These are phyloP conservation scores for Latheticus oryzae DNA, from an alignment of 2,888 invertebrate species.

Conservation along the genomic window DNA sequence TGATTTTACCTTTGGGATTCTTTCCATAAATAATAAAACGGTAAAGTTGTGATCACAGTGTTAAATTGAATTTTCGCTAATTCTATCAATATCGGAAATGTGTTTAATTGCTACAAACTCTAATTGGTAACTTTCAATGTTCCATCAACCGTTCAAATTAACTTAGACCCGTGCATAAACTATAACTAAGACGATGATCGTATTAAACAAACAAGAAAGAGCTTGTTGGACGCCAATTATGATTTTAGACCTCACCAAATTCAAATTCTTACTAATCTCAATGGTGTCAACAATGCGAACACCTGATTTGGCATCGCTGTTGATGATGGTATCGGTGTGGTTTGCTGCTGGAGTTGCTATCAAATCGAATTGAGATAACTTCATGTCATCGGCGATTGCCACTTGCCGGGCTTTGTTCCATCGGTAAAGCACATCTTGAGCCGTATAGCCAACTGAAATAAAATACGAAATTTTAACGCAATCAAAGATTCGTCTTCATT, in stretches of 20 bases:
- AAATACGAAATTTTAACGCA: too few species aligned
- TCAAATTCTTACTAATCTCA: constrained; percentile 32
- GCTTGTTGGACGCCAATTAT: constrained; percentile 5
- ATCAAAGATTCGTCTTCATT: too few species aligned
- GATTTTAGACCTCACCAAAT: constrained; percentile 8
- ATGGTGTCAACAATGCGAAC: constrained; percentile 43
- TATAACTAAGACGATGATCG: constrained; percentile 25
- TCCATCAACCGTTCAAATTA: constrained; percentile 29
- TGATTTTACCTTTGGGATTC: too few species aligned
- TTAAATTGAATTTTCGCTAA: too few species aligned
- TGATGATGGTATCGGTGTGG: constrained; percentile 69
- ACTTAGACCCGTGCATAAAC: constrained; percentile 28
- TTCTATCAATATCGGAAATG: too few species aligned
- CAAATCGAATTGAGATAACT: constrained; percentile 86
- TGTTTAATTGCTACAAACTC: too few species aligned
- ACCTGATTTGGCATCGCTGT: constrained; percentile 59
- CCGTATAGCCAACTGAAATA: constrained; percentile 80
- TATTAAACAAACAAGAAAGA: constrained; percentile 29
- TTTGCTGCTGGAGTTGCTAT: constrained; percentile 80
- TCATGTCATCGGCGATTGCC: constrained; percentile 84
- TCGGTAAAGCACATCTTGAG: constrained; percentile 77
- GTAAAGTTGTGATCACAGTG: too few species aligned
- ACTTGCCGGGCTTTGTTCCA: constrained; percentile 81
- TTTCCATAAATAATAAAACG: too few species aligned
- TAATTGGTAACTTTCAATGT: too few species aligned